Conservation (phyloP, 2,888 invertebrate genomes). For the Drosophila trichaetosa region DNA sequence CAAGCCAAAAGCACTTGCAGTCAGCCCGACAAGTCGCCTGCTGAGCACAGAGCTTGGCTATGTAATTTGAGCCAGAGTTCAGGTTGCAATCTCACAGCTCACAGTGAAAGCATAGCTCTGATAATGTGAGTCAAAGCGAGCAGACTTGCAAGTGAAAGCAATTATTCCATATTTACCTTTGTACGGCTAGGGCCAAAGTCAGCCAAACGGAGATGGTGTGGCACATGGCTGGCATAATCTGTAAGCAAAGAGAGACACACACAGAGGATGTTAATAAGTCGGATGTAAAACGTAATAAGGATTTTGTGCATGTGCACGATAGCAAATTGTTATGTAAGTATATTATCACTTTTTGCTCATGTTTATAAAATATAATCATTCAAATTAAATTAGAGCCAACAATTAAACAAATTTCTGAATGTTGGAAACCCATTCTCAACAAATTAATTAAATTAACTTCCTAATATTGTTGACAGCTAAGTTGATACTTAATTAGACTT, state of each 20-base stretch:
- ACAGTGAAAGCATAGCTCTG: background rate
- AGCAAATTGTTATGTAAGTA: background rate
- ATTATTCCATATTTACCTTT: conserved; percentile 86
- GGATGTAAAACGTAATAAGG: background rate
- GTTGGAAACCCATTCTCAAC: background rate
- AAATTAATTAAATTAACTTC: too few relatives aligned
- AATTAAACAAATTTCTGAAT: background rate
- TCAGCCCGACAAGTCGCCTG: conserved; percentile 12
- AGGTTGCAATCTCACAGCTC: conserved; percentile 4
- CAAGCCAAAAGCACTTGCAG: conserved; percentile 53
- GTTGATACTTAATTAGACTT: background rate
- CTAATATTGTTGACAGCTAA: background rate
- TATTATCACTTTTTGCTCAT: background rate
- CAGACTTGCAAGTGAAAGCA: conserved; percentile 9
- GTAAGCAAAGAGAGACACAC: conserved; percentile 53
- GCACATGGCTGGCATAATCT: conserved; percentile 91
- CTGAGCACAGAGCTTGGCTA: background rate
- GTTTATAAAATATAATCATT: too few relatives aligned
- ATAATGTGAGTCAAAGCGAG: background rate
- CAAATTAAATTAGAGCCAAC: background rate
- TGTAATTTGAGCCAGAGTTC: background rate
- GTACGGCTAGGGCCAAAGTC: conserved; percentile 95
- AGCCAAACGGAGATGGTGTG: conserved; percentile 98
- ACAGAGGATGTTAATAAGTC: conserved; percentile 11
- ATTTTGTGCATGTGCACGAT: background rate